Percentiles rank a stretch among this genome's conserved stretches.
Conservation (phyloP, 2,113 vertebrate species). For the Anarhynchus alexandrinus region DNA sequence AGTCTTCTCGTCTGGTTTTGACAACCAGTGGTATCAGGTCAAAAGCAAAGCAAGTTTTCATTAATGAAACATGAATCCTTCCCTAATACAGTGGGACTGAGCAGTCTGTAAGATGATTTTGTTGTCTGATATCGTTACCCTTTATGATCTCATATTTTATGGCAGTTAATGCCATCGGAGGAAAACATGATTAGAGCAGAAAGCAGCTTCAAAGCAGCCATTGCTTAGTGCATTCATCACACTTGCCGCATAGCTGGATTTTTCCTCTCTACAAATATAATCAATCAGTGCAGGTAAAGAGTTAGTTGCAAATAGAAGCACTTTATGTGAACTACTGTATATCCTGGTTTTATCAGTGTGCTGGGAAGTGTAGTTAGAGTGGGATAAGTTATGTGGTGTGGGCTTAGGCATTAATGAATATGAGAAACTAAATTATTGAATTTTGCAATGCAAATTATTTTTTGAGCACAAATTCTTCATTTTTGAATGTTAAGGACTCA, state of each 20-base stretch:
- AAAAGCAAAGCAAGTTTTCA: slow-evolving; percentile 51
- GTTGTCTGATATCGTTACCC: slow-evolving; percentile 51
- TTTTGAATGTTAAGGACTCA: slow-evolving; percentile 79
- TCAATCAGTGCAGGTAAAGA: slow-evolving; percentile 61
- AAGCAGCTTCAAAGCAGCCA: slow-evolving; percentile 55
- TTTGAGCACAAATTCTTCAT: slow-evolving; percentile 82
- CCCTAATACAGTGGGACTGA: slow-evolving; percentile 33
- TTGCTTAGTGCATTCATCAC: slow-evolving; percentile 39
- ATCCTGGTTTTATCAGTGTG: slow-evolving; percentile 65
- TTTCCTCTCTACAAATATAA: slow-evolving; percentile 44
- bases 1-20: not conserved
- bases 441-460: slow-evolving; percentile 84
- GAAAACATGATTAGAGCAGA: slow-evolving; percentile 63
- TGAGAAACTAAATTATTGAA: slow-evolving; percentile 80
- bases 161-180: slow-evolving; percentile 53
- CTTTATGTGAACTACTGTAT: slow-evolving; percentile 57
- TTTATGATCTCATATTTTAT: slow-evolving; percentile 66
- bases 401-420: slow-evolving; percentile 80
- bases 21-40: not conserved
- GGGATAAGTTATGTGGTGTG: slow-evolving; percentile 79
- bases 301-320: slow-evolving; percentile 35
- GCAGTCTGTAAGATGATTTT: slow-evolving; percentile 38
- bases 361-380: slow-evolving; percentile 66
- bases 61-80: slow-evolving; percentile 51
- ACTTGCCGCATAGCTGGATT: slow-evolving; percentile 28